Evolutionary conservation across 2,888 invertebrate species (phyloP), one percentile per base, ranked within the genome.

Genomic region (Unio pictorum): DNA sequence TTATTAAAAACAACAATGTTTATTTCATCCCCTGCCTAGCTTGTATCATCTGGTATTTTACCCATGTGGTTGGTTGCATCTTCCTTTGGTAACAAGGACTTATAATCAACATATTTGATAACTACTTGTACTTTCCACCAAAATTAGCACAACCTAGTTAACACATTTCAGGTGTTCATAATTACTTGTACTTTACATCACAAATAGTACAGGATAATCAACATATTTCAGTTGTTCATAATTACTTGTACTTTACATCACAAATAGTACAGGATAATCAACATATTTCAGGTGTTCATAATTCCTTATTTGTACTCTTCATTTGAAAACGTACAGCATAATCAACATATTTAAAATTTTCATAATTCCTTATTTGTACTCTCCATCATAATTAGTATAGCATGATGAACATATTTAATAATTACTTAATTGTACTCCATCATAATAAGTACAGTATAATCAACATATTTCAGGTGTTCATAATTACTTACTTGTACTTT

Each of bases 401-500:
- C 6, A 30, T 30, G 7, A 30, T 30, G 6, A 30, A 30, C 30
- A 30, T 30, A 30, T 30, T 30, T 30, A 1, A 23, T 23, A 23
- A 23, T 23, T 23, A 23, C 23, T 23, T 3, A 30, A 2, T 30
- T 23, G 23, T 23, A 23, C 23, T 23, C 23, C 23, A 23, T 23
- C 23, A 23, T 23, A 23, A 30, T 30, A 4, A 30, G 4, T 30
- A 30, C 30, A 30, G 30, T 5, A 30, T 30, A 30, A 30, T 56
- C 1, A n/a, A 65, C 30, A 45, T n/a, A 17, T n/a, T n/a, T 28
- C 7, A 63, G 7, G 54, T 56, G 7, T 58, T 7, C n/a, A 20
- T 15, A n/a, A 55, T 20, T 34, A 75, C 82, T 78, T 78, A 84
- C 85, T 79, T 83, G 70, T 79, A 71, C 62, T 80, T 68, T 7